phyloP scores from a whole-genome alignment of 2,888 invertebrate species.

The Pantelozetes paolii region DNA sequence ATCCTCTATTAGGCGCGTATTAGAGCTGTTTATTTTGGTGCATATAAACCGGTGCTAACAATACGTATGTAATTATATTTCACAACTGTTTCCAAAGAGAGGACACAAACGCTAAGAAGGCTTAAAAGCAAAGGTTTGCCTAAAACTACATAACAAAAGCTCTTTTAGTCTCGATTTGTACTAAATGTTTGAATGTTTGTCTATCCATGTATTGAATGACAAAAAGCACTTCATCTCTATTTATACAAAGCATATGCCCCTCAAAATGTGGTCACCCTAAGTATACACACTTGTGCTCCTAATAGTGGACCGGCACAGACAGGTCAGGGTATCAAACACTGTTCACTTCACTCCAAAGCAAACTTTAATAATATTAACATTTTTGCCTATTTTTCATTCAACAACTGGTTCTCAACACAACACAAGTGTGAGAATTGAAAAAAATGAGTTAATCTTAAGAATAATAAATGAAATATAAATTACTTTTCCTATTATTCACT shows the following conservation, averaged over 20 bases:
- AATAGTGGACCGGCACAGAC: background rate
- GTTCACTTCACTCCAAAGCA: constrained; percentile 3
- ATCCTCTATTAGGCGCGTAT: constrained; percentile 36
- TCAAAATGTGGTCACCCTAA: constrained; percentile 30
- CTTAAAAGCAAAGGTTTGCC: constrained; percentile 2
- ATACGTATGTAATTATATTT: constrained; percentile 31
- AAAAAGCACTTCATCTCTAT: constrained; percentile 32
- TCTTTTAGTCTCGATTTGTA: background rate
- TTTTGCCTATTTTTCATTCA: background rate
- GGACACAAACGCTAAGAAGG: constrained; percentile 26
- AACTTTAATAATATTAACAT: constrained; percentile 18
- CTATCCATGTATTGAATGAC: constrained; percentile 32
- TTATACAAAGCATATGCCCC: constrained; percentile 29
- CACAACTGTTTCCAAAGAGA: constrained; percentile 24
- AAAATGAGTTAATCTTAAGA: background rate
- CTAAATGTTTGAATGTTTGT: constrained; percentile 8
- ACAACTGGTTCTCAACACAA: background rate
- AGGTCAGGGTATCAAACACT: constrained; percentile 14
- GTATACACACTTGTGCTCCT: constrained; percentile 25
- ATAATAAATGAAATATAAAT: background rate
- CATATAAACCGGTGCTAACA: constrained; percentile 33
- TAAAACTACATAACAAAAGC: constrained; percentile 38
- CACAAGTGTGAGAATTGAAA: background rate
- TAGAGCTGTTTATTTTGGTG: constrained; percentile 32
- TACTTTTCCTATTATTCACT: background rate